phyloP scores from a whole-genome alignment of 2,113 vertebrate genomes.

The Pseudorhombus dupliciocellatus region DNA sequence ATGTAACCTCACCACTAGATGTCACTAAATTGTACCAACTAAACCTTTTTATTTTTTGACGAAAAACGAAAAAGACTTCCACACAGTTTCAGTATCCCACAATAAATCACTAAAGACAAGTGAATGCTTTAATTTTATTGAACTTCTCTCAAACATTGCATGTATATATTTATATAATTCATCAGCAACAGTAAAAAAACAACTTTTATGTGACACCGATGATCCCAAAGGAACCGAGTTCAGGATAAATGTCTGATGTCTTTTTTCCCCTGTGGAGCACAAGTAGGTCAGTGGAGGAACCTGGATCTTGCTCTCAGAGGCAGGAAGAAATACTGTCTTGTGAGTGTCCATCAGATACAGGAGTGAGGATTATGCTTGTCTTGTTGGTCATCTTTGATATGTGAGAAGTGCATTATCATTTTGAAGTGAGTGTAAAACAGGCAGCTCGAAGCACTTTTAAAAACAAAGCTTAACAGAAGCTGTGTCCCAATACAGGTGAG shows the following conservation, averaged over 20 bases:
- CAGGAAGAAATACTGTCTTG: too few species aligned
- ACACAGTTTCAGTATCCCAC: not conserved
- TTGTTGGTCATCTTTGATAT: not conserved
- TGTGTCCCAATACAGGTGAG: not conserved
- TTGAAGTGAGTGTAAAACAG: slow-evolving; percentile 27
- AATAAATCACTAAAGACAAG: slow-evolving; percentile 41
- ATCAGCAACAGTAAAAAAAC: slow-evolving; percentile 28
- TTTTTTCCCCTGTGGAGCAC: slow-evolving; percentile 17
- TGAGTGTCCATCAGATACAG: slow-evolving; percentile 1
- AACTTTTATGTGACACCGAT: slow-evolving; percentile 1
- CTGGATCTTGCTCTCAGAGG: slow-evolving; percentile 11
- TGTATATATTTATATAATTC: slow-evolving; percentile 14
- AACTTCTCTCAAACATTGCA: slow-evolving; percentile 40
- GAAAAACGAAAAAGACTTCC: too few species aligned
- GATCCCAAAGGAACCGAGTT: slow-evolving; percentile 49
- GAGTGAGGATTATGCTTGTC: not conserved
- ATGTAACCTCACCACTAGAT: too few species aligned
- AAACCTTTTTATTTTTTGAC: too few species aligned
- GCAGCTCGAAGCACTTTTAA: slow-evolving; percentile 35
- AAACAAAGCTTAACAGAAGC: slow-evolving; percentile 25
- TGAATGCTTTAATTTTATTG: slow-evolving; percentile 58
- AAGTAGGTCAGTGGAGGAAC: slow-evolving; percentile 29
- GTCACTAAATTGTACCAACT: too few species aligned
- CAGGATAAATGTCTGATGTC: slow-evolving; percentile 8
- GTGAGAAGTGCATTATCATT: slow-evolving; percentile 8